These are phyloP conservation scores for Sepiola atlantica DNA, from an alignment of 2,888 invertebrate species.

Conservation along the genomic window DNA sequence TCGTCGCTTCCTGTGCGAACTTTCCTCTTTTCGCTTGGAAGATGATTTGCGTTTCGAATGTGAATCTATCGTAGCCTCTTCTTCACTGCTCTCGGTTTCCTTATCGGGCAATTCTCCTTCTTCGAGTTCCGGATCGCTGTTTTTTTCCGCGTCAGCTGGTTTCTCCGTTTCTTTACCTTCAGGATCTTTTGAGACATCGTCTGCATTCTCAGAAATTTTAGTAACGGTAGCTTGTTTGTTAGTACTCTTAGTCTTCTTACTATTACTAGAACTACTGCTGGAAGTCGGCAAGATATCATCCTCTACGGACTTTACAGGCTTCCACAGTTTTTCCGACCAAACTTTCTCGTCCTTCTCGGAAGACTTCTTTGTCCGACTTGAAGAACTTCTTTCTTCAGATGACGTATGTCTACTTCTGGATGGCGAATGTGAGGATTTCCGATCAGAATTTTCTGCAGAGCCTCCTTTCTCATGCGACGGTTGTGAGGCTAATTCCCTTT, in stretches of 20 bases:
- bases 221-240: not conserved
- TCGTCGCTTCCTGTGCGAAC: not conserved
- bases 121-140: conserved; percentile 6
- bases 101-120: conserved; percentile 40
- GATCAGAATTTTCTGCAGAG: not conserved
- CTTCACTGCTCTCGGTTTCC: not conserved
- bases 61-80: not conserved
- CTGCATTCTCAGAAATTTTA: not conserved
- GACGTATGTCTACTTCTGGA: not conserved
- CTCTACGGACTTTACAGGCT: not conserved
- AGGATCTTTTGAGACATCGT: not conserved
- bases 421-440: not conserved
- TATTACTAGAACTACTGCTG: not conserved
- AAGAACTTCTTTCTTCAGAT: not conserved
- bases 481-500: conserved; percentile 35
- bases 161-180: not conserved
- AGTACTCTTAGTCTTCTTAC: not conserved
- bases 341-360: not conserved
- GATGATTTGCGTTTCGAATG: not conserved
- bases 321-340: conserved; percentile 17
- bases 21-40: not conserved
- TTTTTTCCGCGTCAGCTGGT: not conserved
- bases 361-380: not conserved
- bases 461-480: not conserved
- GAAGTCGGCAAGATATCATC: not conserved